Conservation (phyloP, 1,140 invertebrate species). For the Drosophila busckii region DNA sequence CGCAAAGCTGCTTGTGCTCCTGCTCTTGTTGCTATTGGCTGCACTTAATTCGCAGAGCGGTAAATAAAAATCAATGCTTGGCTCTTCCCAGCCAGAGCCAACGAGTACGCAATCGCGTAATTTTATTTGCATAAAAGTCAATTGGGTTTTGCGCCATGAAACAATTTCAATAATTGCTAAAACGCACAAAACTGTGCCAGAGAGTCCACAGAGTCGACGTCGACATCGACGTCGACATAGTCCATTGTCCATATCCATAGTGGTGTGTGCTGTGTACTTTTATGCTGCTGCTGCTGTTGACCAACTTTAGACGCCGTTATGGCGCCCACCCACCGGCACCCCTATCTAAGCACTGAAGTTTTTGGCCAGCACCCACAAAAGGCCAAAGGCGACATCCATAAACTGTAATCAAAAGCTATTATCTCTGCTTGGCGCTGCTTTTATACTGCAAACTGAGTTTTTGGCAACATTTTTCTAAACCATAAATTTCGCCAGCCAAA, state of each 20-base stretch:
- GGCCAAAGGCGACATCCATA: constrained; percentile 74
- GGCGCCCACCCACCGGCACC: constrained; percentile 63
- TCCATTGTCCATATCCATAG: too few relatives aligned
- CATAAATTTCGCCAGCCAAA: constrained; percentile 67
- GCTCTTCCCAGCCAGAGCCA: constrained; percentile 40
- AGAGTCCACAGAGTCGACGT: constrained; percentile 15
- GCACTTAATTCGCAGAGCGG: constrained; percentile 64
- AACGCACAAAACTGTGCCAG: constrained; percentile 12
- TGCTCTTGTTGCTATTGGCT: constrained; percentile 5
- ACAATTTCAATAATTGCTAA: constrained; percentile 67
- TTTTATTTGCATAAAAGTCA: constrained; percentile 77
- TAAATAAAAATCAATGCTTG: constrained; percentile 75
- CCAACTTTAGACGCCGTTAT: constrained; percentile 54
- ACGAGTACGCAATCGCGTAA: constrained; percentile 54
- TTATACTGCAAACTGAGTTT: constrained; percentile 43
- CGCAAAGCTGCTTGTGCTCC: constrained; percentile 6
- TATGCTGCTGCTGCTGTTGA: too few relatives aligned
- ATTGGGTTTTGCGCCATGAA: constrained; percentile 62
- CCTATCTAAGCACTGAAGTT: constrained; percentile 48
- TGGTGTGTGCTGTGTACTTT: too few relatives aligned
- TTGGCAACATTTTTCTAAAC: constrained; percentile 69
- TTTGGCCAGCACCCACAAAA: constrained; percentile 26
- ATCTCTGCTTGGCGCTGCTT: constrained; percentile 51
- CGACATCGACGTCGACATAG: too few relatives aligned
- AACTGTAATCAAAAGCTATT: constrained; percentile 77